Evolutionary conservation across 1,140 invertebrate genomes (phyloP).

Genomic region (Geopemphigus sp.): DNA sequence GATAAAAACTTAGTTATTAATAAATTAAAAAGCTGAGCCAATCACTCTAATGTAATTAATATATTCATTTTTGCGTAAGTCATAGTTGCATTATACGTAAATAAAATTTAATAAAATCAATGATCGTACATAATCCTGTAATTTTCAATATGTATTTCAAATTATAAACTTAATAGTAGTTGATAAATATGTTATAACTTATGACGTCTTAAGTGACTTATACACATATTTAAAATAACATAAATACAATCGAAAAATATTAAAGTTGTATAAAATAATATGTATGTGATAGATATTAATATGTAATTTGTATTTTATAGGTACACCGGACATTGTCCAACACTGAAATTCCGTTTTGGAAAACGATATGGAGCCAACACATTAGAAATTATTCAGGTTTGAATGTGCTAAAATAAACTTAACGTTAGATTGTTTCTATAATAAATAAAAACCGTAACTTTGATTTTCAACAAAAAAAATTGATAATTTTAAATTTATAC

Average conservation of each 20-base stretch:
- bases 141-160: not conserved
- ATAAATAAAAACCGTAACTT: not conserved
- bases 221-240: too few species aligned
- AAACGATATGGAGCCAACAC: constrained; percentile 70
- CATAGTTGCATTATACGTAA: too few species aligned
- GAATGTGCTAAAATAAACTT: not conserved
- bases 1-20: not conserved
- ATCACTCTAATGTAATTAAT: not conserved
- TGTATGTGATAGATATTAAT: not conserved
- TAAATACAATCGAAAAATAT: not conserved
- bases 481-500: not conserved
- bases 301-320: constrained; percentile 58
- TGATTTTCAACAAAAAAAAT: not conserved
- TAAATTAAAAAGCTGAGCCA: not conserved
- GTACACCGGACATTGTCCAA: constrained; percentile 73
- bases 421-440: not conserved
- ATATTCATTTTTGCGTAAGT: too few species aligned
- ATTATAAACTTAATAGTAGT: too few species aligned
- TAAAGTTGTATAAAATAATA: not conserved
- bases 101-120: too few species aligned
- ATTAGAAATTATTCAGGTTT: constrained; percentile 66
- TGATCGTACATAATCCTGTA: not conserved
- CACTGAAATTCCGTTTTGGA: constrained; percentile 68
- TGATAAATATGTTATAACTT: too few species aligned
- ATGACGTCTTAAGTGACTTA: not conserved